Evolutionary conservation across 2,113 vertebrate genomes (phyloP), one percentile per base, ranked within the genome.

Genomic region (Romanogobio albipinnatus): DNA sequence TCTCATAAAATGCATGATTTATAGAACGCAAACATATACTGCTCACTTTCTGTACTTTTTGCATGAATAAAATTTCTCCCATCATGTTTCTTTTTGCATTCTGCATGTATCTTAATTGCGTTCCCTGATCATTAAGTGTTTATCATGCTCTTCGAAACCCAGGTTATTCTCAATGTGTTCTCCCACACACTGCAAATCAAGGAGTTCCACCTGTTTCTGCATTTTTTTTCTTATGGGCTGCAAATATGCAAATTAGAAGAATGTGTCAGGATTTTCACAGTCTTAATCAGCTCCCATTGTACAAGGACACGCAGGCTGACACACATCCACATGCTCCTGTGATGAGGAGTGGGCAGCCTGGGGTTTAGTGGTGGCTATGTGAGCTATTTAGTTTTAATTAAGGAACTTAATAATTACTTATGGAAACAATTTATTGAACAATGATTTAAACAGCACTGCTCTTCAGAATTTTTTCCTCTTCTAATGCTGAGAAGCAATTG

Each of bases 31-130:
- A 82, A 86, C 82, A 76, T 81, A 73, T 78, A 62, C 19, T 47
- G 33, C 36, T 75, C 5, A 79, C 33, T 9, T 81, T 82, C 71
- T 86, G 75, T 82, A 83, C 81, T 82, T 81, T 83, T 85, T 53
- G 87, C 88, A 87, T 87, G 84, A 87, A 87, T 88, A 90, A 90
- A 89, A 74, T 43, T 15, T 75, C 17, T 76, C 29, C 14, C 53
- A 86, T 58, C 74, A 61, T 56, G 26, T 81, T 58, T 84, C 9
- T 81, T 53, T 76, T 77, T 85, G 75, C 5, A 33, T 43, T 85
- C 29, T 82, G 51, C 58, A 29, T 73, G 59, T 43, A 9, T 64
- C 36, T 11, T 22, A 36, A 58, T 22, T 68, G 33, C 9, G 9
- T 15, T 36, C 59, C 33, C 4, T 24, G 73, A 22, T 56, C 5